phyloP scores from a whole-genome alignment of 2,888 invertebrate species.

The Synergus japonicus region DNA sequence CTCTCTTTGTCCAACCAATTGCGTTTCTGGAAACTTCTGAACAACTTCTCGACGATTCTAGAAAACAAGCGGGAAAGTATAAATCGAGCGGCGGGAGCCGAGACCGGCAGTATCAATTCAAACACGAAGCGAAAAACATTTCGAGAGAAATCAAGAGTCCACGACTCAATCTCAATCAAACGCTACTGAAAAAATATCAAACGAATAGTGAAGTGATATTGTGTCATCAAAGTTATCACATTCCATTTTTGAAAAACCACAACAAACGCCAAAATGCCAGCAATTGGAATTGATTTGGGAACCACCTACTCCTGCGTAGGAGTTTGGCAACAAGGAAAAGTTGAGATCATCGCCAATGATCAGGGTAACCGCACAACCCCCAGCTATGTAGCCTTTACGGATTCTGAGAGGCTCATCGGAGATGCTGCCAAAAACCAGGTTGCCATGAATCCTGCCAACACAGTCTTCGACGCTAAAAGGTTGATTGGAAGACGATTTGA shows the following conservation, averaged over 20 bases:
- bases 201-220: background rate
- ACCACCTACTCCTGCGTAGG: slow-evolving; percentile 82
- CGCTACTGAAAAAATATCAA: background rate
- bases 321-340: slow-evolving; percentile 90
- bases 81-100: slow-evolving; percentile 40
- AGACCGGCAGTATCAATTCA: slow-evolving; percentile 55
- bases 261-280: slow-evolving; percentile 76
- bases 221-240: background rate
- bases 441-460: slow-evolving; percentile 86
- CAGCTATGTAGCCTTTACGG: slow-evolving; percentile 86
- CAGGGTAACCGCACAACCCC: slow-evolving; percentile 86
- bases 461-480: slow-evolving; percentile 83
- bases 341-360: slow-evolving; percentile 87
- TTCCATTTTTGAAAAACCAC: slow-evolving; percentile 47
- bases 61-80: slow-evolving; percentile 44
- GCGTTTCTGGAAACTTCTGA: slow-evolving; percentile 26
- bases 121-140: slow-evolving; percentile 47
- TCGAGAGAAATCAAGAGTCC: background rate
- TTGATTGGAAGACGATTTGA: slow-evolving; percentile 83
- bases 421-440: slow-evolving; percentile 87
- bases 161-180: background rate
- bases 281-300: slow-evolving; percentile 80
- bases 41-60: slow-evolving; percentile 67
- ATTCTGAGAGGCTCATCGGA: slow-evolving; percentile 84
- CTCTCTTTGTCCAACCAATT: background rate